Base-by-base conservation (phyloP, 2,888 invertebrate genomes). In the Chymomyza fuscimana region DNA sequence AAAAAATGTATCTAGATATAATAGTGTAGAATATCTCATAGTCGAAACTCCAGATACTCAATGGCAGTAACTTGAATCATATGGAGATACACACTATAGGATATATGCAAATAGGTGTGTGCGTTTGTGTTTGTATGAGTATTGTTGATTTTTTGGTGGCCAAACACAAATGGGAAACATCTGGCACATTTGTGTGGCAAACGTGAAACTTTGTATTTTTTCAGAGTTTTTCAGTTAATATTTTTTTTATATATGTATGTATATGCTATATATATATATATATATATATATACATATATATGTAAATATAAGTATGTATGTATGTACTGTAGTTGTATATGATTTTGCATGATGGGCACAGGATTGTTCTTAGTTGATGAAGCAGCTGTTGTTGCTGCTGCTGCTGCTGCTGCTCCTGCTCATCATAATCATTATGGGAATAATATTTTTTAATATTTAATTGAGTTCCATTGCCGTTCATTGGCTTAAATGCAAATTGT, bases 401-500 rank as follows among this genome's bases (percentile, higher is more conserved):
- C 19, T 9, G 56, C 5, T 22, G 10, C 40, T 63, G 58, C 54
- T 74, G 60, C 59, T 50, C 54, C 52, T 71, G 58, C 63, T 72
- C 67, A 78, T 66, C 69, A 54, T 59, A 73, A 78, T 63, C 69
- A 54, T 59, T 74, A 72, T 75, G 74, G 77, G 68, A 73, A 77
- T 82, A 81, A 87, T 86, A 32, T 1, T 86, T 87, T 83, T 87
- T 82, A 87, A 86, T 89, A 89, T 88, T 88, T 82, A 82, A 79
- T 83, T 86, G 86, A 82, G 78, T 76, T 86, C 82, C 79, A 68
- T 72, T 75, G 76, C 78, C 62, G 76, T 75, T 62, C 67, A 70
- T 65, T 74, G 77, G 83, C 81, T 87, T 88, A 89, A 89, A 89
- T 84, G 89, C 80, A 87, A 82, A 82, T 79, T 83, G 89, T 78